Base-by-base conservation (phyloP, 2,113 vertebrate genomes). In the Tonatia bakeri region DNA sequence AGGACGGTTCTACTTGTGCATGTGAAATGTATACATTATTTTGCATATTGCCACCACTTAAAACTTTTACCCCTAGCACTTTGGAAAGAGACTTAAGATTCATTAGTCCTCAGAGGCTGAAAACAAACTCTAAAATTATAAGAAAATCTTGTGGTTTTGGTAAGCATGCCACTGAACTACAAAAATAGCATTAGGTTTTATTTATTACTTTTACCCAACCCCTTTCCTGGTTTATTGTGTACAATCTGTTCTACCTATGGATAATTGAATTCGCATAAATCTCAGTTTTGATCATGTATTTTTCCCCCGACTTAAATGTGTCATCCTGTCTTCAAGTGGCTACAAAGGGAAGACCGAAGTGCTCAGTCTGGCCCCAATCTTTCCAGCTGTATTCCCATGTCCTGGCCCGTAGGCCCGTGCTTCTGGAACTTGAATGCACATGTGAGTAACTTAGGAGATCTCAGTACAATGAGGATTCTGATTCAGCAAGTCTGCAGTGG, bases 21-120 rank as follows among this genome's bases (percentile, higher is more conserved):
- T 56, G 28, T 59, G 72, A 92, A 79, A 19, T 64, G 24, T 47
- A 8, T 45, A 20, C 59, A n/a, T 67, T 76, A 75, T 76, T 90
- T 93, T 86, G 61, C 0, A 10, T 79, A 65, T 59, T 43, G 8
- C 28, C 16, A 16, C 65, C 15, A 79, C 43, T 95, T 67, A 13
- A 80, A 73, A 73, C 36, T 38, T 79, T 80, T 36, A 38, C 59
- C 4, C 4, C 2, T 89, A 75, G 22, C 26, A 54, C 26, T 82
- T 86, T 97, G 88, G 36, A 80, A 91, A 85, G 14, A 90, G 19
- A 75, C 11, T 85, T 85, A 81, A 73, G 47, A 89, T 80, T 20
- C 28, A 20, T 64, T 45, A 69, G 28, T 76, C 20, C 89, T 81
- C 5, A 86, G 67, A 92, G 65, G 24, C 31, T 86, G 36, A 56